Evolutionary conservation across 2,113 vertebrate genomes (phyloP).

Genomic region (Nyctereutes procyonoides): DNA sequence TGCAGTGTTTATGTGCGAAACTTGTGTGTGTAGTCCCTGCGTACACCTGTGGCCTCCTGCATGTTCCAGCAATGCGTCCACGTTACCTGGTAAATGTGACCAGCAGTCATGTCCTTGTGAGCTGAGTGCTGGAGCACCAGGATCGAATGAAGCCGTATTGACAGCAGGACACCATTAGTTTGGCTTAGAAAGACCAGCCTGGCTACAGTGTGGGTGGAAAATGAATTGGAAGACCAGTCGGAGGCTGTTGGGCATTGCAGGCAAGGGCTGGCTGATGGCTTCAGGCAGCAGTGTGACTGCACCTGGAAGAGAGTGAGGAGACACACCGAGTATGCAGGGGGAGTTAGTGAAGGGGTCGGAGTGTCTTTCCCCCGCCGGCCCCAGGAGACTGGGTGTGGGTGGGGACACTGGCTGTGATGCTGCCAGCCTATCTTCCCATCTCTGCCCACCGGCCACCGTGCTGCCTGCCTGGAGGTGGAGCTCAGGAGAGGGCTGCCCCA

Average conservation of each 20-base stretch:
- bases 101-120: not conserved
- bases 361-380: not conserved
- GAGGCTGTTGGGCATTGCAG: not conserved
- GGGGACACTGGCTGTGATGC: not conserved
- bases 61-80: not conserved
- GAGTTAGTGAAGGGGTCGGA: not conserved
- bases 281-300: not conserved
- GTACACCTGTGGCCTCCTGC: not conserved
- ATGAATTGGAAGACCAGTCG: not conserved
- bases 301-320: not conserved
- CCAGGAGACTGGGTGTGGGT: too few relatives aligned
- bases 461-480: not conserved
- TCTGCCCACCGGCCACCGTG: too few relatives aligned
- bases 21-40: not conserved
- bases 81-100: not conserved
- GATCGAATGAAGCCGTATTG: not conserved
- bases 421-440: fast-evolving
- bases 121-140: not conserved
- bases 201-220: not conserved
- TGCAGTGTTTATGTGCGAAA: not conserved
- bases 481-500: not conserved
- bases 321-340: not conserved
- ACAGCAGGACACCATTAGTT: not conserved
- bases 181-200: not conserved
- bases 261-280: not conserved